Evolutionary conservation across 2,888 invertebrate species (phyloP), one percentile per base, ranked within the genome.

Genomic region (Thymelicus sylvestris): DNA sequence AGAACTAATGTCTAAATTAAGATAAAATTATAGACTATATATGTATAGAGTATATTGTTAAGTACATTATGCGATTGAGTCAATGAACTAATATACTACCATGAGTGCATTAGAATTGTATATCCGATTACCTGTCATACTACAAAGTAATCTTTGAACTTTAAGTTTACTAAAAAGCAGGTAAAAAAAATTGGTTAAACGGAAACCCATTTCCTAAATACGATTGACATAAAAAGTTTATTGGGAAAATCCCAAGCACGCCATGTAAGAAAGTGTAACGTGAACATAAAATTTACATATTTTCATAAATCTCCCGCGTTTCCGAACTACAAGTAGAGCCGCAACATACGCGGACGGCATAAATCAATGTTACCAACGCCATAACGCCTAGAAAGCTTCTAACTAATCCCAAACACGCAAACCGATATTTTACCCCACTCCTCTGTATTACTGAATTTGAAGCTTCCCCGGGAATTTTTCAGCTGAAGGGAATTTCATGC

Each of bases 401-500:
- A 87, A 88, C 85, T 87, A 87, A 87, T 83, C 82, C 81, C 71
- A 74, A 75, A 77, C 90, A 91, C 89, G 91, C 90, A 78, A 91
- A 80, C 84, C 83, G 80, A 89, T 89, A 90, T 87, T 89, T 88
- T 85, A 86, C 83, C 75, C 61, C 39, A 12, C n/a, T 44, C 47
- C 38, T 50, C 38, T 31, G 31, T 31, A 31, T 31, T 52, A 50
- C 31, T 31, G 31, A 31, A 31, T 31, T 31, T 31, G 31, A 31
- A 31, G 31, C 31, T 31, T 31, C 3, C 31, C 31, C 31, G 31
- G 31, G 31, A 31, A 5, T 31, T 31, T 31, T 31, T 31, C 31
- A 31, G 5, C 31, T 31, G 5, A 31, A 31, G 31, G 31, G 31
- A 31, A 31, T 31, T 3, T 31, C 5, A 31, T 31, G 31, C 31